Conservation (phyloP, 2,797 vertebrate species). For the Simalia tracyae region DNA sequence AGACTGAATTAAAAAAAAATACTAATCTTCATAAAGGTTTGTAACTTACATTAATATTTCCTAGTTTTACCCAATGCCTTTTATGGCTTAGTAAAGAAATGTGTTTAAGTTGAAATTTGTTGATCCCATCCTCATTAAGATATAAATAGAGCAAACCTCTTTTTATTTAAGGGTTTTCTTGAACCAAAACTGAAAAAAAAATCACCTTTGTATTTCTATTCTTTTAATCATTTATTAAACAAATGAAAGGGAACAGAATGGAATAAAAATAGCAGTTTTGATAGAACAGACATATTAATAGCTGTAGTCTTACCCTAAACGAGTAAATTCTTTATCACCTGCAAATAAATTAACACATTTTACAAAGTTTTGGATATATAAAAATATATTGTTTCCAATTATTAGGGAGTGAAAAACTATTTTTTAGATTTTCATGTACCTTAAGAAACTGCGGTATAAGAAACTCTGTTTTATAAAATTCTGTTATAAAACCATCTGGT, state of each 20-base stretch:
- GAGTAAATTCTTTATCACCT: not conserved
- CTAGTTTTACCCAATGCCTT: not conserved
- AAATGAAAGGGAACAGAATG: not conserved
- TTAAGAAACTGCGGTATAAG: not conserved
- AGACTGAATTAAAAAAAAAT: not conserved
- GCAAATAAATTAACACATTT: not conserved
- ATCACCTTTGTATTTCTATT: not conserved
- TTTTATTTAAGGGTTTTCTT: not conserved
- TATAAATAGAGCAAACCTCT: not conserved
- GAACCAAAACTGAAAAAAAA: not conserved
- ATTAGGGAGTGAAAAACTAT: not conserved
- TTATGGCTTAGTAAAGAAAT: not conserved
- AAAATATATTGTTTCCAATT: not conserved
- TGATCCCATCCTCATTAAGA: not conserved
- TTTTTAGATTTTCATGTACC: not conserved
- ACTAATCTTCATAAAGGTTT: not conserved
- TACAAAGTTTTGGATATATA: not conserved
- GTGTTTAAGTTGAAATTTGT: not conserved
- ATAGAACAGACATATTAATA: not conserved
- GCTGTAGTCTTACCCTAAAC: not conserved
- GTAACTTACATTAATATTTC: not conserved
- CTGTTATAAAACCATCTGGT: not conserved
- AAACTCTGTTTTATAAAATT: not conserved
- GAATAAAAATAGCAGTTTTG: not conserved
- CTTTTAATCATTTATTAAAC: not conserved